Percentiles rank a stretch among this genome's conserved stretches.
Conservation (phyloP, 2,888 invertebrate species). For the Ormia ochracea region DNA sequence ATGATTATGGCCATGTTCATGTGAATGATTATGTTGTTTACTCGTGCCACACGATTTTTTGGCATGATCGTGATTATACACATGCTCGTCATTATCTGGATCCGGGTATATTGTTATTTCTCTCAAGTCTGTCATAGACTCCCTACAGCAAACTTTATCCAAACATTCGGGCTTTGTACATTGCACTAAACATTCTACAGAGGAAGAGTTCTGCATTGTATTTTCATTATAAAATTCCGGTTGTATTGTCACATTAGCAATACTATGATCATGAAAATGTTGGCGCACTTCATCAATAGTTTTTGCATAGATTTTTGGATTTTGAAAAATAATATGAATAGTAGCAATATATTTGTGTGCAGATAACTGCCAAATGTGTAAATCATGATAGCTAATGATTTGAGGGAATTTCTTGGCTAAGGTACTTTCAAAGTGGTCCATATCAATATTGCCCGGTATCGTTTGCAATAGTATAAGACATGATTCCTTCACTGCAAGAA, state of each 20-base stretch:
- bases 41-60: slow-evolving; percentile 32
- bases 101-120: slow-evolving; percentile 67
- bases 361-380: slow-evolving; percentile 93
- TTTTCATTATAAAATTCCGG: slow-evolving; percentile 83
- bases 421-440: slow-evolving; percentile 82
- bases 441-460: slow-evolving; percentile 92
- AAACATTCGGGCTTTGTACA: slow-evolving; percentile 71
- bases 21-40: slow-evolving; percentile 14
- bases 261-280: slow-evolving; percentile 88
- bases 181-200: slow-evolving; percentile 72
- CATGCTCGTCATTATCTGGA: slow-evolving; percentile 27
- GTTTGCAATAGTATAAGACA: slow-evolving; percentile 93
- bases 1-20: neutral
- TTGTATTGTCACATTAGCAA: slow-evolving; percentile 90
- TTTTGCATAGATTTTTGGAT: slow-evolving; percentile 80
- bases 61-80: slow-evolving; percentile 10
- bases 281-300: slow-evolving; percentile 82
- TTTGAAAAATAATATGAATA: slow-evolving; percentile 86
- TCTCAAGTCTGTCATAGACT: slow-evolving; percentile 70
- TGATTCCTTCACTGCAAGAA: slow-evolving; percentile 87
- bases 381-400: slow-evolving; percentile 87
- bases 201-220: slow-evolving; percentile 65
- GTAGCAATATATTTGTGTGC: slow-evolving; percentile 88
- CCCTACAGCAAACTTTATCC: slow-evolving; percentile 74
- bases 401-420: slow-evolving; percentile 83